Conservation (phyloP, 2,113 vertebrate species). For the Xiphophorus maculatus region DNA sequence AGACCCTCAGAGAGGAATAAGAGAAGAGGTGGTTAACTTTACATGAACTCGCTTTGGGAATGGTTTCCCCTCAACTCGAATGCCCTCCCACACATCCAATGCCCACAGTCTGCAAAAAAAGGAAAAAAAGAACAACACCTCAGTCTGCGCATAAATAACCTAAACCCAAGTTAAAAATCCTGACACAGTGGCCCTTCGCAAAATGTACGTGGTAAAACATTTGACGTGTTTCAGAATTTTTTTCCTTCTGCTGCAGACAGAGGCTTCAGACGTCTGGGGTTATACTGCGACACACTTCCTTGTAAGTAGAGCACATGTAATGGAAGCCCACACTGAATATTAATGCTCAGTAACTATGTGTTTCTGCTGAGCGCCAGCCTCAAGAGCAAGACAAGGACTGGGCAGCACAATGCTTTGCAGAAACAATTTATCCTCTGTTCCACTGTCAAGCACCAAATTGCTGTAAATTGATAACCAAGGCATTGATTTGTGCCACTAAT, state of each 20-base stretch:
- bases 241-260: constrained; percentile 10
- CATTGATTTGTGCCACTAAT: constrained; percentile 23
- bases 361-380: constrained; percentile 48
- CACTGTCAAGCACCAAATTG: constrained; percentile 48
- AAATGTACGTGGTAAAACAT: constrained; percentile 41
- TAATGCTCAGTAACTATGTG: constrained; percentile 62
- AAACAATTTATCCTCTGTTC: constrained; percentile 40
- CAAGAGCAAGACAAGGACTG: constrained; percentile 52
- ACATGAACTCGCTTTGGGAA: constrained; percentile 62
- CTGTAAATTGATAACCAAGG: constrained; percentile 34
- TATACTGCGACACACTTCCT: constrained; percentile 50
- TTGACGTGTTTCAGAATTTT: constrained; percentile 25
- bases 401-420: constrained; percentile 57
- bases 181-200: constrained; percentile 19
- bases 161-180: constrained; percentile 16
- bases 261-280: constrained; percentile 43
- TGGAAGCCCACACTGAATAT: constrained; percentile 62
- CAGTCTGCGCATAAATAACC: constrained; percentile 43
- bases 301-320: constrained; percentile 59
- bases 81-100: constrained; percentile 42
- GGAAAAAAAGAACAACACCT: background rate
- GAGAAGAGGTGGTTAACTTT: constrained; percentile 56
- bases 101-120: constrained; percentile 2
- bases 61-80: constrained; percentile 40
- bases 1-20: constrained; percentile 26